A percentile compares a stretch with the other conserved stretches of the same genome.
Evolutionary conservation across 2,113 vertebrate genomes (phyloP).

Genomic region (Gadus macrocephalus): DNA sequence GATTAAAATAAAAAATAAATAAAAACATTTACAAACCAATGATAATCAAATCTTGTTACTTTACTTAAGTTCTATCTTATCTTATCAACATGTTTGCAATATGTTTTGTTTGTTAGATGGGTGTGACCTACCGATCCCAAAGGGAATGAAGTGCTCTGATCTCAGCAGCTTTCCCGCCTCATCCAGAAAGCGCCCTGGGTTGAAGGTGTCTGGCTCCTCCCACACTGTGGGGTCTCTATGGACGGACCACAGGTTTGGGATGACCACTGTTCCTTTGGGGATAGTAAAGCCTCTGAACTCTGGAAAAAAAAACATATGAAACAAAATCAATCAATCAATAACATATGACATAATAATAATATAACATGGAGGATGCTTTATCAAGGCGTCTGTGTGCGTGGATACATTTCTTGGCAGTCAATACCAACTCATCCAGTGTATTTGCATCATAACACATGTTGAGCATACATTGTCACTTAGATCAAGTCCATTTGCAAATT

Average conservation of each 20-base stretch:
- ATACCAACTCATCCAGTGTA: neutral
- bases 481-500: no score
- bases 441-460: no score
- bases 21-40: neutral
- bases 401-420: no score
- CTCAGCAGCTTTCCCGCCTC: slow-evolving; percentile 81
- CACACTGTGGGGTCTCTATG: slow-evolving; percentile 88
- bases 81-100: no score
- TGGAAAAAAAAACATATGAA: slow-evolving; percentile 51
- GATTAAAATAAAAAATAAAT: neutral
- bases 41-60: neutral
- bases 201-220: slow-evolving; percentile 86
- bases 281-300: slow-evolving; percentile 89
- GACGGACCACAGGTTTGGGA: slow-evolving; percentile 89
- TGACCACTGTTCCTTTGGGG: slow-evolving; percentile 84
- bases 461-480: no score
- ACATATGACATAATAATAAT: neutral
- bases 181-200: slow-evolving; percentile 84
- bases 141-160: slow-evolving; percentile 89
- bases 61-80: neutral
- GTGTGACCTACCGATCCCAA: slow-evolving; percentile 83
- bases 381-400: no score
- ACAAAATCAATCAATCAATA: neutral
- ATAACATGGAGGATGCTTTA: neutral
- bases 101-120: neutral